Percentiles rank a stretch among this genome's conserved stretches.
phyloP scores from a whole-genome alignment of 1,140 invertebrate genomes.

The Apis dorsata region DNA sequence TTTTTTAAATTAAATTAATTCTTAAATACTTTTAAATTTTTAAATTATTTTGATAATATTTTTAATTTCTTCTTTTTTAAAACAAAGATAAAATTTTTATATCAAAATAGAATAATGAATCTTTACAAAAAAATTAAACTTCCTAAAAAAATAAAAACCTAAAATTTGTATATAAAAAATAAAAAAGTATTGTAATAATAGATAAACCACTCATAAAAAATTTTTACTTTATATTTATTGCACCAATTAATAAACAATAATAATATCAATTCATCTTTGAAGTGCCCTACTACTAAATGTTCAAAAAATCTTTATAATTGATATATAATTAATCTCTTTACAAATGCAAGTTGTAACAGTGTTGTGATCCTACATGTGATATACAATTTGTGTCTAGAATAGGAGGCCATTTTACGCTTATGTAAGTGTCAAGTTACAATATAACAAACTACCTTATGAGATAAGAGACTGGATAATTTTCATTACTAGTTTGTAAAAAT shows the following conservation, averaged over 20 bases:
- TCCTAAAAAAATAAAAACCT: conserved; percentile 23
- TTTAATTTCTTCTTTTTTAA: conserved; percentile 24
- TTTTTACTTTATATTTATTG: conserved; percentile 59
- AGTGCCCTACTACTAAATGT: conserved; percentile 78
- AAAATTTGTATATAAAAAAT: conserved; percentile 49
- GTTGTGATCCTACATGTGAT: conserved; percentile 80
- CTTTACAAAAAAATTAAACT: conserved; percentile 23
- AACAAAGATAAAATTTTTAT: conserved; percentile 17
- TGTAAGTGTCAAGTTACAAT: conserved; percentile 54
- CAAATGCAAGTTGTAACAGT: conserved; percentile 74
- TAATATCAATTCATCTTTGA: conserved; percentile 66
- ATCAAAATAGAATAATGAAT: conserved; percentile 18
- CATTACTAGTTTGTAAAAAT: conserved; percentile 1
- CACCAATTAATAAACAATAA: conserved; percentile 59
- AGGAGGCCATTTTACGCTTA: conserved; percentile 60
- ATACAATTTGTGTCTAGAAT: conserved; percentile 70
- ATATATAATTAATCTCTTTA: conserved; percentile 70
- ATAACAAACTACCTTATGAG: conserved; percentile 49
- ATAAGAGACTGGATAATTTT: conserved; percentile 46
- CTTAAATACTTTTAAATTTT: background rate
- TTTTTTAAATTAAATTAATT: conserved; percentile 61
- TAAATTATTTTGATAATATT: conserved; percentile 39
- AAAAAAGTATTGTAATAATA: conserved; percentile 24
- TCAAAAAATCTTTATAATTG: conserved; percentile 67
- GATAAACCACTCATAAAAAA: conserved; percentile 30